Evolutionary conservation across 2,797 vertebrate genomes (phyloP).

Genomic region (Spheniscus humboldti): DNA sequence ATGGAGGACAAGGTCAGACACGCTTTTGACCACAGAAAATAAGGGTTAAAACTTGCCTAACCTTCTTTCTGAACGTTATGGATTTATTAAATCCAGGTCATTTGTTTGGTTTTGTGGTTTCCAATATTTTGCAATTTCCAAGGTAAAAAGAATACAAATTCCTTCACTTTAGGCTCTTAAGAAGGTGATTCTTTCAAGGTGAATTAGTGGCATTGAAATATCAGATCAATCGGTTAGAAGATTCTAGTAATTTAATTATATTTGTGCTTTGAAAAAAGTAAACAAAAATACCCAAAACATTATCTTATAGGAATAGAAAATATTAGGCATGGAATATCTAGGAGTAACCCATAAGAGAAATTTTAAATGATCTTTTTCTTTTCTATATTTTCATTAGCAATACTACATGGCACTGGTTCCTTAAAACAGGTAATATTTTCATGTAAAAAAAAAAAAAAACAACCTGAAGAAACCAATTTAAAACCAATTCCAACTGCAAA

Average conservation of each 20-base stretch:
- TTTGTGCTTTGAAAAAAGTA: neutral
- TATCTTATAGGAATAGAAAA: neutral
- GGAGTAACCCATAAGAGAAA: neutral
- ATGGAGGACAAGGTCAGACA: neutral
- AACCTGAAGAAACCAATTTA: neutral
- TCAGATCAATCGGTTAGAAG: neutral
- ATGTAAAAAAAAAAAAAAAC: neutral
- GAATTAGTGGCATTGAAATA: neutral
- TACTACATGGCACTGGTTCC: neutral
- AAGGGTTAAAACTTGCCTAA: neutral
- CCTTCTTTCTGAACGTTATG: neutral
- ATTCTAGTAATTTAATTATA: neutral
- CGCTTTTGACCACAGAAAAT: neutral
- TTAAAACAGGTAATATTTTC: neutral
- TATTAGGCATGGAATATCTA: neutral
- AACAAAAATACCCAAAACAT: neutral
- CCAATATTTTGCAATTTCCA: neutral
- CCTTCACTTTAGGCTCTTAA: neutral
- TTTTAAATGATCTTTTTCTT: neutral
- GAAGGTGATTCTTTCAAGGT: neutral
- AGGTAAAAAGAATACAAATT: neutral
- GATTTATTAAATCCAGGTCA: neutral
- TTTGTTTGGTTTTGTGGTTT: neutral
- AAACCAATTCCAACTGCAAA: slow-evolving; percentile 6
- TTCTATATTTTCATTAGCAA: neutral